These are phyloP conservation scores for Andrena marginata DNA, from an alignment of 2,888 invertebrate genomes.

Conservation along the genomic window DNA sequence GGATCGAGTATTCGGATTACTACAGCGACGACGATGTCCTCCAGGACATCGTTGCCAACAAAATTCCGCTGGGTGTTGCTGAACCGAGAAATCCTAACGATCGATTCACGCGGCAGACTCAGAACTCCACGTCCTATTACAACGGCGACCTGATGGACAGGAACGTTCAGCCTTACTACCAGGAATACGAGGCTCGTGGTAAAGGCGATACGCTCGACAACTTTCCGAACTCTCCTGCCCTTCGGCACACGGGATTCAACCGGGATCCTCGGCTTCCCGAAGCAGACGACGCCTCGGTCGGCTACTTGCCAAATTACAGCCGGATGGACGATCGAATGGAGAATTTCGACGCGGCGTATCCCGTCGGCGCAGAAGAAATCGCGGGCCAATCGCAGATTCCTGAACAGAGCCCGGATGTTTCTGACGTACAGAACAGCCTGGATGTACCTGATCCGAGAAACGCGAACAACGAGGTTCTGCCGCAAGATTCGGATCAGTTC, in stretches of 20 bases:
- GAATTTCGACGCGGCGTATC: background rate
- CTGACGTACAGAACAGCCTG: background rate
- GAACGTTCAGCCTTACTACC: slow-evolving; percentile 12
- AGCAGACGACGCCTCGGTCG: background rate
- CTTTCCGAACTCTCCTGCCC: slow-evolving; percentile 34
- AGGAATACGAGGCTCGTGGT: slow-evolving; percentile 6
- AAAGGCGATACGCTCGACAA: slow-evolving; percentile 27
- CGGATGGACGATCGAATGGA: slow-evolving; percentile 13
- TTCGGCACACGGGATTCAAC: slow-evolving; percentile 1
- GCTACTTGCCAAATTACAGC: slow-evolving; percentile 3
- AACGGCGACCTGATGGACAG: slow-evolving; percentile 12
- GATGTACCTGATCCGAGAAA: background rate
- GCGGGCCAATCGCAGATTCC: background rate
- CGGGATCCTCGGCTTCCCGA: slow-evolving; percentile 2
- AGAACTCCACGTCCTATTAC: slow-evolving; percentile 35
- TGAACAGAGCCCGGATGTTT: background rate
- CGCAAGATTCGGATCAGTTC: background rate
- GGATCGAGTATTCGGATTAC: slow-evolving; percentile 71
- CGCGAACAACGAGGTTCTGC: background rate
- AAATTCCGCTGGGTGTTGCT: slow-evolving; percentile 36
- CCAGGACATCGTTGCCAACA: slow-evolving; percentile 41
- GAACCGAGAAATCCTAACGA: slow-evolving; percentile 37
- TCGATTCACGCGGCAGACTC: slow-evolving; percentile 61
- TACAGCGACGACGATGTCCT: slow-evolving; percentile 67
- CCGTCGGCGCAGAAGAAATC: background rate